These are phyloP conservation scores for Carassius gibelio DNA, from an alignment of 2,113 vertebrate genomes.

Conservation along the genomic window DNA sequence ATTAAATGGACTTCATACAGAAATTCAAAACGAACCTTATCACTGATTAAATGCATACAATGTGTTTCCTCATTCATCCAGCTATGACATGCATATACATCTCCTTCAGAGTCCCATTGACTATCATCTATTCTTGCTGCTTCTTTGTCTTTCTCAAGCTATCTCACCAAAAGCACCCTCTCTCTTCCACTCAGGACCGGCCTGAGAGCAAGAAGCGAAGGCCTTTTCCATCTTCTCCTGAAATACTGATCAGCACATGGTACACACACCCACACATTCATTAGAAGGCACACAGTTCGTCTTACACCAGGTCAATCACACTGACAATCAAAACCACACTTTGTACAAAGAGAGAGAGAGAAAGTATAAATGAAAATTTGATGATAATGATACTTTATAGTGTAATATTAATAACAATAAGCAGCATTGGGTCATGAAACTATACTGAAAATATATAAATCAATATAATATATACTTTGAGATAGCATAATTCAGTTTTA, in stretches of 20 bases:
- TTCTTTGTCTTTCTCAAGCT: constrained; percentile 46
- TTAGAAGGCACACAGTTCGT: constrained; percentile 73
- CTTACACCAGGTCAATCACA: constrained; percentile 77
- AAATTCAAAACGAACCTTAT: constrained; percentile 52
- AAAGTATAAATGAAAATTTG: constrained; percentile 66
- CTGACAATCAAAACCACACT: constrained; percentile 75
- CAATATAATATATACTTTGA: constrained; percentile 76
- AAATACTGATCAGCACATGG: constrained; percentile 80
- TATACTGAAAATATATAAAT: constrained; percentile 82
- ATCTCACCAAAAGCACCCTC: constrained; percentile 14
- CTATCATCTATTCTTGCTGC: constrained; percentile 46
- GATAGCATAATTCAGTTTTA: constrained; percentile 69
- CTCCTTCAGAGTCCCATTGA: constrained; percentile 52
- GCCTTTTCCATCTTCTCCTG: constrained; percentile 54
- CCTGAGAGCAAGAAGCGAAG: constrained; percentile 81
- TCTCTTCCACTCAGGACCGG: constrained; percentile 82
- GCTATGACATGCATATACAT: constrained; percentile 6
- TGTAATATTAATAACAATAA: constrained; percentile 78
- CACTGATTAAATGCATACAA: constrained; percentile 35
- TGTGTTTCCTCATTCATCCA: constrained; percentile 56
- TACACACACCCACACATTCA: constrained; percentile 78
- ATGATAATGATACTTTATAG: constrained; percentile 65
- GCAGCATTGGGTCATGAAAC: constrained; percentile 89
- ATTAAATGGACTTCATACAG: constrained; percentile 59
- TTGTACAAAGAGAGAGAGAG: constrained; percentile 61